Evolutionary conservation across 2,888 invertebrate species (phyloP), one percentile per base, ranked within the genome.

Genomic region (Hipparchia semele): DNA sequence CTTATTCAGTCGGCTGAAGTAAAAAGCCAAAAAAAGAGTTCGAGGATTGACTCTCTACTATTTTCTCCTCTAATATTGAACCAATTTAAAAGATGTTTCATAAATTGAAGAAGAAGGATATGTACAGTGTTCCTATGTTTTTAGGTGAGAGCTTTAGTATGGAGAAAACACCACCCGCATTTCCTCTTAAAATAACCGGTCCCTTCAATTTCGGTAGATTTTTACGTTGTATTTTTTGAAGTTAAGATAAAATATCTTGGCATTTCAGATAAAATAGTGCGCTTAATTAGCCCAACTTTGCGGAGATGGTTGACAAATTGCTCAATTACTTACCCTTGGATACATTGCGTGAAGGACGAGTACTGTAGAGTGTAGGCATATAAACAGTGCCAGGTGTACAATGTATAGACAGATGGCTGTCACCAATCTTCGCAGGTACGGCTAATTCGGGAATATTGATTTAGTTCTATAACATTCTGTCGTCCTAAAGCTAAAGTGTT

Each of bases 381-480:
- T 56, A 56, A 2, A 54, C 23, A n/a, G 39, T 51, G 59, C 53
- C 61, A 39, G 39, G 49, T 74, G 71, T 68, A 74, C 68, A 68
- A 74, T 64, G 67, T 71, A 71, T 61, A 71, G 70, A 59, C 60
- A 71, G 61, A 73, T 70, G 62, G 62, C 66, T 51, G 51, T 58
- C 71, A 73, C 67, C 71, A 71, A 71, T 73, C 67, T 49, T 56
- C 46, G 49, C n/a, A 46, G 62, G 13, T 23, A 10, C 23, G 13
- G 6, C 23, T 64, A 49, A 64, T 64, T 64, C 49, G 23, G 49
- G 9, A 13, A 9, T 64, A 64, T 64, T 64, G 64, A 64, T 64
- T 64, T 51, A 64, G 13, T 64, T 7, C 49, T 8, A 46, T 49
- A 62, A 49, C 13, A 61, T 61, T n/a, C 9, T 46, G 45, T 13